Percentiles rank a stretch among this genome's conserved stretches.
phyloP scores from a whole-genome alignment of 2,797 vertebrate species.

The Cirrhinus molitorella region DNA sequence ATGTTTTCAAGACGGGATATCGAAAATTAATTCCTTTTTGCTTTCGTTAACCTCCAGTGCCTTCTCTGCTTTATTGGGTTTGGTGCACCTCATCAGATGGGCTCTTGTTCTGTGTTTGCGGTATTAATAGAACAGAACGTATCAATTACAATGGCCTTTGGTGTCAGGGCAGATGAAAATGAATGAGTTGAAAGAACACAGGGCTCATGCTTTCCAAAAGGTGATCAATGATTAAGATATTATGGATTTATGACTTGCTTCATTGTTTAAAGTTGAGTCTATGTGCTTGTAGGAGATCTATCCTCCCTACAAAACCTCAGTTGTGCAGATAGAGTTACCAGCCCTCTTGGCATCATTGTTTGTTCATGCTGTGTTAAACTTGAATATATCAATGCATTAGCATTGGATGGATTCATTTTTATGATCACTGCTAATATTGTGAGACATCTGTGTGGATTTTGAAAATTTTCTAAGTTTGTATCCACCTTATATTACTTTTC shows the following conservation, averaged over 20 bases:
- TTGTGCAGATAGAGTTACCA: constrained; percentile 40
- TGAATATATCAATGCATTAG: constrained; percentile 31
- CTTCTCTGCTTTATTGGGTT: constrained; percentile 49
- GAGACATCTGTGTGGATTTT: background rate
- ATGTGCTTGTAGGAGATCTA: constrained; percentile 31
- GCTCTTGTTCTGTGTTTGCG: constrained; percentile 32
- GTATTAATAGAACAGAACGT: constrained; percentile 36
- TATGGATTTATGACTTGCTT: constrained; percentile 47
- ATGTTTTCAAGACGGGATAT: constrained; percentile 57
- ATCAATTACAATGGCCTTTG: constrained; percentile 37
- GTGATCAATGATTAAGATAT: constrained; percentile 46
- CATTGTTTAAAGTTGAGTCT: constrained; percentile 34
- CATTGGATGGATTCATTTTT: constrained; percentile 2
- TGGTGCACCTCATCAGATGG: constrained; percentile 44
- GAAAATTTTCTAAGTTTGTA: background rate
- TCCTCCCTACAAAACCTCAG: constrained; percentile 44
- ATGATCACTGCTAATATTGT: constrained; percentile 18
- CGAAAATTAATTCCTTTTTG: constrained; percentile 55
- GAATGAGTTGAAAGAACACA: constrained; percentile 62
- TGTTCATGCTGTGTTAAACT: constrained; percentile 53
- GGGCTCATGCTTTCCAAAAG: constrained; percentile 40
- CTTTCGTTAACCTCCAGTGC: constrained; percentile 41
- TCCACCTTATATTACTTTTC: no score
- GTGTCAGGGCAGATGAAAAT: constrained; percentile 22
- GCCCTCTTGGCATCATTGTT: constrained; percentile 57